Evolutionary conservation across 2,797 vertebrate species (phyloP).

Genomic region (Cuniculus paca): DNA sequence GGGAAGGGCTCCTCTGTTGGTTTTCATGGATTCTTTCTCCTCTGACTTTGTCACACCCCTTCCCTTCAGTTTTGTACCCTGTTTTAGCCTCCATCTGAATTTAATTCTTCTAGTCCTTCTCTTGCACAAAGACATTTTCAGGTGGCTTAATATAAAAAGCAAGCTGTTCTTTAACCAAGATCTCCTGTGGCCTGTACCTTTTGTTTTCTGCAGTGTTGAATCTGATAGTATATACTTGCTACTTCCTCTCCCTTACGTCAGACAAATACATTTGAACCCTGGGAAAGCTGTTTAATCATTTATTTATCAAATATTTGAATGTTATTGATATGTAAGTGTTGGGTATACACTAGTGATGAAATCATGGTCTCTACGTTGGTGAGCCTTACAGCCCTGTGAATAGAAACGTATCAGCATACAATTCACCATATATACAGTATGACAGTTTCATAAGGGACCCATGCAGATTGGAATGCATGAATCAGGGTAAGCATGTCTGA

Average conservation of each 20-base stretch:
- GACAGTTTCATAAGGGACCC: background rate
- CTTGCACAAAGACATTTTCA: background rate
- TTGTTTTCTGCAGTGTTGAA: background rate
- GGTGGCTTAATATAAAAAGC: background rate
- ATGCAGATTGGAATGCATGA: background rate
- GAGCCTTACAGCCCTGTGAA: background rate
- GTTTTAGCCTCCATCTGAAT: background rate
- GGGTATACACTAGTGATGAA: background rate
- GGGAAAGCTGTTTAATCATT: background rate
- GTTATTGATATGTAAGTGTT: background rate
- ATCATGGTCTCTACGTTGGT: background rate
- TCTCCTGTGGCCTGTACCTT: background rate
- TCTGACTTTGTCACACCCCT: background rate
- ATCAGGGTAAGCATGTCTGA: background rate
- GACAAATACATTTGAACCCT: background rate
- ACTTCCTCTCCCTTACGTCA: background rate
- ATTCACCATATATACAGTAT: background rate
- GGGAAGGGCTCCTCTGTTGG: background rate
- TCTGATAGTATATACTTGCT: background rate
- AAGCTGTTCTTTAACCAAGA: background rate
- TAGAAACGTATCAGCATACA: background rate
- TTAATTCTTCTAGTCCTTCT: conserved; percentile 11
- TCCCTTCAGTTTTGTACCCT: background rate
- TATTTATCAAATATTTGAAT: background rate
- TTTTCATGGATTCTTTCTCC: background rate